Base-by-base conservation (phyloP, 2,797 vertebrate genomes). In the Pempheris klunzingeri region DNA sequence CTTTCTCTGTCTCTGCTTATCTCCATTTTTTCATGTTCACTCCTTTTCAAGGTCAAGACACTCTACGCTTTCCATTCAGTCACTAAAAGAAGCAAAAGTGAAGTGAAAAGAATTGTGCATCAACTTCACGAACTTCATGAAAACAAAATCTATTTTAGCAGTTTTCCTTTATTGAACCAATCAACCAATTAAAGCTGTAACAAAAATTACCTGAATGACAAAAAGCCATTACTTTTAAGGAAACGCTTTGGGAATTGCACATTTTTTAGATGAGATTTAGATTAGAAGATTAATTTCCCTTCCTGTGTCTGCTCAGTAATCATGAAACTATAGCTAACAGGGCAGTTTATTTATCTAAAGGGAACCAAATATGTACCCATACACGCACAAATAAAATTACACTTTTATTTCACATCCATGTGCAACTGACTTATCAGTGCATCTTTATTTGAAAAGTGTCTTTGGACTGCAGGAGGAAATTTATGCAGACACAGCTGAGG, bases 11-110 rank as follows among this genome's bases (percentile, higher is more conserved):
- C 22, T 53, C 50, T 32, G 2, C 24, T 3, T 6, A 10, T 50
- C 30, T 20, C 22, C n/a, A 39, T 66, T 55, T 58, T 78, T 72
- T 11, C 1, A 61, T 12, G 18, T 65, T 22, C 26, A 53, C 20
- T n/a, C 1, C 41, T 26, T 46, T 59, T 46, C 8, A 15, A 58
- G 54, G 18, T 62, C 32, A 71, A 34, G n/a, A 24, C 20, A 61
- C 36, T 53, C 20, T 49, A 24, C 0, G 1, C 7, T 58, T 34
- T 46, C 0, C 8, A 36, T 32, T 47, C 13, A 43, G 15, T 34
- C 11, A 47, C 22, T 69, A n/a, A n/a, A n/a, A n/a, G n/a, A n/a
- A n/a, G 20, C 26, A 72, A 18, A 57, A 53, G 28, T 67, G 1
- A 20, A 46, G 8, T 10, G 20, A 47, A 46, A 47, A 58, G 3